phyloP scores from a whole-genome alignment of 2,113 vertebrate genomes.

The Thermophis baileyi region DNA sequence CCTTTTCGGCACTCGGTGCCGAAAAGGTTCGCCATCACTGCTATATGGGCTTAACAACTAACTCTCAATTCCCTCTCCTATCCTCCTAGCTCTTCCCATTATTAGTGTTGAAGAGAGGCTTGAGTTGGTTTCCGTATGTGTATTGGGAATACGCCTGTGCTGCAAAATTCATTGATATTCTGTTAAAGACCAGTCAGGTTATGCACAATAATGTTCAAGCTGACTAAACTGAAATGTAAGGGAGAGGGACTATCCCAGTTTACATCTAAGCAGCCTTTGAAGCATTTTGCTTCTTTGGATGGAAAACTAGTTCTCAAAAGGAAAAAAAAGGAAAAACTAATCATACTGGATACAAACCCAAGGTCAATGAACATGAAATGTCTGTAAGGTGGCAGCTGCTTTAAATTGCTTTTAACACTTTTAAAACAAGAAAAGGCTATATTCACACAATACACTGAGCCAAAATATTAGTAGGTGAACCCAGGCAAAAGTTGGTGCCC shows the following conservation, averaged over 20 bases:
- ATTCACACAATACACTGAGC: not conserved
- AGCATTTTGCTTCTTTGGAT: not conserved
- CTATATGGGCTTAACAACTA: not conserved
- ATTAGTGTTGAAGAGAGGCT: not conserved
- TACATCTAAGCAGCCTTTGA: not conserved
- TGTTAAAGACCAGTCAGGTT: not conserved
- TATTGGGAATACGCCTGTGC: not conserved
- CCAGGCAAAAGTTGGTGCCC: not conserved
- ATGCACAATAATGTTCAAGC: not conserved
- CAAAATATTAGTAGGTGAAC: not conserved
- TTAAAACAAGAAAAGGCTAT: not conserved
- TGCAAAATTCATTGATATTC: not conserved
- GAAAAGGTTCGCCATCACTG: too few relatives aligned
- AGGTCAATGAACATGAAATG: not conserved
- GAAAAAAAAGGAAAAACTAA: not conserved
- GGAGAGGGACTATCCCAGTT: not conserved
- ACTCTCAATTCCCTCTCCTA: not conserved
- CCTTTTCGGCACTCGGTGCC: too few relatives aligned
- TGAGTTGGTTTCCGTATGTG: not conserved
- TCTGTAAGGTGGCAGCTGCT: not conserved
- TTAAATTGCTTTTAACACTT: not conserved
- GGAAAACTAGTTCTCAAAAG: not conserved
- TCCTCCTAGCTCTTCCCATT: not conserved
- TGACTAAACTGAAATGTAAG: not conserved
- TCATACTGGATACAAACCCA: not conserved